These are phyloP conservation scores for Anguilla megastoma DNA, from an alignment of 2,797 vertebrate species.

Conservation along the genomic window DNA sequence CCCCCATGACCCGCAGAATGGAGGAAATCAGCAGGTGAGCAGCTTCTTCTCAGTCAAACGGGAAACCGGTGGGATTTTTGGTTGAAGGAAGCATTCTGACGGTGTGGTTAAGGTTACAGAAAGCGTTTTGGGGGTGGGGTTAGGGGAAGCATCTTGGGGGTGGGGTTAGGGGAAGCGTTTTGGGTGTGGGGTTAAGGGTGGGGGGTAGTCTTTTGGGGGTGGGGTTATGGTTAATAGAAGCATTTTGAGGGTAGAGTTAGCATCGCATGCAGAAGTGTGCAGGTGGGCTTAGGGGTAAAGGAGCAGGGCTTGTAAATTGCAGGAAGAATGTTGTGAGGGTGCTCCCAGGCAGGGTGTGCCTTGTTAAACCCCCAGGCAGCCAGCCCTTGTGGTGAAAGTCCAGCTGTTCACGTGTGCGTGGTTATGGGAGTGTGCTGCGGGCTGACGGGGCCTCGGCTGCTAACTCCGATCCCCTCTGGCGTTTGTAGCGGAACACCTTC, in stretches of 20 bases:
- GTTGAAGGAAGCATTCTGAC: neutral
- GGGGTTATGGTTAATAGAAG: neutral
- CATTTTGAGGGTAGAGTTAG: neutral
- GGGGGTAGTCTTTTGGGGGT: neutral
- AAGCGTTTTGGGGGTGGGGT: neutral
- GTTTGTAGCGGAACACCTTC: conserved; percentile 88
- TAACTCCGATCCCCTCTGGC: neutral
- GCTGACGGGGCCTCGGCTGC: neutral
- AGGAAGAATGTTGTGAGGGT: neutral
- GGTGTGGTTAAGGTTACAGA: no score
- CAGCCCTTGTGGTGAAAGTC: neutral
- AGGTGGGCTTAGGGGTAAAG: neutral
- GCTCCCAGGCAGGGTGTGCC: neutral
- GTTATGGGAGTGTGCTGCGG: neutral
- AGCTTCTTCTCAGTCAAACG: neutral
- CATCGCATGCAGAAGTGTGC: neutral
- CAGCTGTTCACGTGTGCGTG: neutral
- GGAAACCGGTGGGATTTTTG: neutral
- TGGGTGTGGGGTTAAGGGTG: neutral
- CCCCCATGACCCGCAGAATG: conserved; percentile 56
- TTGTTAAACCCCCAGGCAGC: neutral
- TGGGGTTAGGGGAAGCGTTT: neutral
- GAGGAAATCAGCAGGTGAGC: conserved; percentile 46
- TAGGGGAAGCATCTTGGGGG: neutral
- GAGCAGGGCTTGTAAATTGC: neutral